Evolutionary conservation across 2,113 vertebrate genomes (phyloP), one percentile per base, ranked within the genome.

Genomic region (Serinus canaria): DNA sequence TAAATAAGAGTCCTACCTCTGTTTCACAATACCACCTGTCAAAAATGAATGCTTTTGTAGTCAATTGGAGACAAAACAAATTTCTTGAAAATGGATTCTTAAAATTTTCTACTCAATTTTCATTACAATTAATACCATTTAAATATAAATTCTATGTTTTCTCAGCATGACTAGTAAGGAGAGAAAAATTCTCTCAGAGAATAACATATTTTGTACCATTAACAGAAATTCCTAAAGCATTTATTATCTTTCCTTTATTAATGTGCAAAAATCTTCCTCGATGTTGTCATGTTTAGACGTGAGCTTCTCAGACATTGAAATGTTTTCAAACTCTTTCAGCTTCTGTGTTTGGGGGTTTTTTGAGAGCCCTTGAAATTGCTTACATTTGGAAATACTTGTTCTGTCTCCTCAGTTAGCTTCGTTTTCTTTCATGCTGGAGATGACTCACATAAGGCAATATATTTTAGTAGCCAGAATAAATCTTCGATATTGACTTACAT

Each of bases 31-130:
- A 33, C 1, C 5, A 30, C 4, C 16, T 59, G 19, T 47, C 14
- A 89, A 75, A 91, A 93, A n/a, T 23, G 1, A 16, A 25, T 66
- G 27, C 2, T 39, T 81, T 68, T 59, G 2, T 44, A 75, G 4
- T 75, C 43, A 55, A 5, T 22, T 75, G 4, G 12, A 87, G 11
- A 35, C 7, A 58, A 2, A 75, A 22, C 0, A 70, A 44, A 33
- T 4, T 6, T 39, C 18, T 1, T 70, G 3, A 44, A 55, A 87
- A 69, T 3, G 3, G 3, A 1, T 4, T 15, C 16, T 7, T 43
- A 8, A n/a, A 66, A 33, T 1, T 7, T 59, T 23, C 19, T 31
- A 21, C 69, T 72, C 4, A 2, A 2, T n/a, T 74, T 62, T 41
- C 59, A 67, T 55, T n/a, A 7, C 2, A 86, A 49, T 63, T 75